Conservation (phyloP, 2,888 invertebrate genomes). For the Conus canariensis region DNA sequence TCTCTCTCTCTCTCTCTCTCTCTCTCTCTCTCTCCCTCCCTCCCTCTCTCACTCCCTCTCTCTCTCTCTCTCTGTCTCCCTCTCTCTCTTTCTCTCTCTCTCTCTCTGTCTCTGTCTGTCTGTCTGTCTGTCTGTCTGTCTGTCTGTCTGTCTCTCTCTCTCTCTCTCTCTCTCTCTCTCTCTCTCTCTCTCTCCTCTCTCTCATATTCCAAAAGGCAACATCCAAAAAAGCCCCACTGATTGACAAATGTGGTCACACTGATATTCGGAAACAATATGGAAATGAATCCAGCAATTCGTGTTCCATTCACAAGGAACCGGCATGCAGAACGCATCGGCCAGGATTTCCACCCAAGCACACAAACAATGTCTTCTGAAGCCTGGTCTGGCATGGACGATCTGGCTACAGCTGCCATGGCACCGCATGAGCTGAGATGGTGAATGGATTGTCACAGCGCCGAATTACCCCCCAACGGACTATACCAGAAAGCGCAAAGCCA, state of each 20-base stretch:
- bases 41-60: neutral
- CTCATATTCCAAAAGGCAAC: neutral
- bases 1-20: constrained; percentile 11
- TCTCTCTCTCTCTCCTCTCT: neutral
- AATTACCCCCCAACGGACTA: too few species aligned
- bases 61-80: constrained; percentile 6
- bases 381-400: neutral
- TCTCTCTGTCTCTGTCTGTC: neutral
- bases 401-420: neutral
- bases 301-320: too few species aligned
- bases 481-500: too few species aligned
- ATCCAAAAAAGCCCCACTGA: too few species aligned
- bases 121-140: neutral
- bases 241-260: too few species aligned
- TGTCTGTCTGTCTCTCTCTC: constrained; percentile 2
- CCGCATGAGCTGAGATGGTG: too few species aligned
- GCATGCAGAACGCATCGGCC: too few species aligned
- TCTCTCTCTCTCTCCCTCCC: neutral
- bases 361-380: too few species aligned
- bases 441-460: too few species aligned
- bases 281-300: too few species aligned
- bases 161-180: neutral
- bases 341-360: too few species aligned
- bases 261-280: too few species aligned
- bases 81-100: constrained; percentile 4